Percentiles rank a stretch among this genome's conserved stretches.
phyloP scores from a whole-genome alignment of 2,888 invertebrate genomes.

The Caenorhabditis angaria region DNA sequence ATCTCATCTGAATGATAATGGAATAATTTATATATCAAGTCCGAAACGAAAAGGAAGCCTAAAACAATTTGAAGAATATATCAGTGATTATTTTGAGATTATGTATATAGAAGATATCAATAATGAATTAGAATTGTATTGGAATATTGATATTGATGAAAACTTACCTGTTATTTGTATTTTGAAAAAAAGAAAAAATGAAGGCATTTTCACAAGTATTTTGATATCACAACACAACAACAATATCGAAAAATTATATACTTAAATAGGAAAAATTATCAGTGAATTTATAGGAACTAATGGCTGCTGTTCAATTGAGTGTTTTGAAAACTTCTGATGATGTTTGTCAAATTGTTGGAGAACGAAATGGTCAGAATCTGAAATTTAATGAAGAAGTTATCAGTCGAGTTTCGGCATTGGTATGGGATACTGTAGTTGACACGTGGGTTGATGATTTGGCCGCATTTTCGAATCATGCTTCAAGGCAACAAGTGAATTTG shows the following conservation, averaged over 20 bases:
- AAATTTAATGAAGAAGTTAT: conserved; percentile 33
- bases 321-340: conserved; percentile 46
- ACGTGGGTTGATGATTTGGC: conserved; percentile 44
- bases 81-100: conserved; percentile 12
- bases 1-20: conserved; percentile 16
- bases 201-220: background rate
- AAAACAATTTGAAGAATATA: conserved; percentile 33
- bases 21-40: conserved; percentile 34
- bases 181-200: background rate
- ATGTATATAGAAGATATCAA: conserved; percentile 9
- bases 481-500: conserved; percentile 27
- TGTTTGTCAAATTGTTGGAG: conserved; percentile 18
- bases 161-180: conserved; percentile 22
- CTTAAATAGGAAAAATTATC: no score
- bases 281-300: conserved; percentile 45
- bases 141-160: conserved; percentile 21
- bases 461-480: conserved; percentile 46
- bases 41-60: conserved; percentile 51
- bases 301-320: conserved; percentile 38
- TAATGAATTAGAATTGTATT: conserved; percentile 13
- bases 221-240: background rate
- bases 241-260: background rate
- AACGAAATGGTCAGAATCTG: conserved; percentile 27
- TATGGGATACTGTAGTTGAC: conserved; percentile 44
- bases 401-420: conserved; percentile 25